A percentile compares a stretch with the other conserved stretches of the same genome.
Conservation (phyloP, 1,140 invertebrate species). For the Cyphomyrmex costatus region DNA sequence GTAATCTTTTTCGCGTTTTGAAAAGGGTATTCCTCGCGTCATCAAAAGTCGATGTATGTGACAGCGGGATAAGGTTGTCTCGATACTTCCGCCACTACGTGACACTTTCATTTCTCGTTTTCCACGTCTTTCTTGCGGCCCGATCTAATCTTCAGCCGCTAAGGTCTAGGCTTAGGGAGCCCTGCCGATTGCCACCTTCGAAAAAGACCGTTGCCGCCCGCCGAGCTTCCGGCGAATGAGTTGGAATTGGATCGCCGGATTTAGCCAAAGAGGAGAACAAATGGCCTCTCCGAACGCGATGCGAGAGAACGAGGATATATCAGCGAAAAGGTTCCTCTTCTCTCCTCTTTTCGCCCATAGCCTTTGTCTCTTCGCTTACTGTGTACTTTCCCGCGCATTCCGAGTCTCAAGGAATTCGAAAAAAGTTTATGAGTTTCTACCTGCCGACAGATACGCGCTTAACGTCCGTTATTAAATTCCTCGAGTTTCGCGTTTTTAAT, state of each 20-base stretch:
- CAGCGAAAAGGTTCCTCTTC: slow-evolving; percentile 29
- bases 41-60: slow-evolving; percentile 50
- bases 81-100: slow-evolving; percentile 66
- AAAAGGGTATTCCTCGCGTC: slow-evolving; percentile 26
- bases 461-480: slow-evolving; percentile 61
- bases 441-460: slow-evolving; percentile 28
- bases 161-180: slow-evolving; percentile 8
- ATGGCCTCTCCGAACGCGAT: slow-evolving; percentile 52
- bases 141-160: slow-evolving; percentile 61
- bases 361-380: slow-evolving; percentile 47
- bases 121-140: neutral
- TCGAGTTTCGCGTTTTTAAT: slow-evolving; percentile 51
- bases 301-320: slow-evolving; percentile 65
- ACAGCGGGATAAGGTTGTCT: slow-evolving; percentile 47
- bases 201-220: slow-evolving; percentile 33
- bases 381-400: slow-evolving; percentile 17
- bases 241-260: slow-evolving; percentile 69
- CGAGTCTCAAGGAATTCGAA: slow-evolving; percentile 35
- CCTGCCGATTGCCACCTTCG: slow-evolving; percentile 49
- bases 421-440: slow-evolving; percentile 58
- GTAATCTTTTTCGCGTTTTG: neutral
- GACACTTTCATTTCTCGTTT: slow-evolving; percentile 73
- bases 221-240: slow-evolving; percentile 29
- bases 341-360: slow-evolving; percentile 2
- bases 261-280: slow-evolving; percentile 71